A percentile compares a stretch with the other conserved stretches of the same genome.
phyloP scores from a whole-genome alignment of 2,113 vertebrate species.

The Nestor notabilis region DNA sequence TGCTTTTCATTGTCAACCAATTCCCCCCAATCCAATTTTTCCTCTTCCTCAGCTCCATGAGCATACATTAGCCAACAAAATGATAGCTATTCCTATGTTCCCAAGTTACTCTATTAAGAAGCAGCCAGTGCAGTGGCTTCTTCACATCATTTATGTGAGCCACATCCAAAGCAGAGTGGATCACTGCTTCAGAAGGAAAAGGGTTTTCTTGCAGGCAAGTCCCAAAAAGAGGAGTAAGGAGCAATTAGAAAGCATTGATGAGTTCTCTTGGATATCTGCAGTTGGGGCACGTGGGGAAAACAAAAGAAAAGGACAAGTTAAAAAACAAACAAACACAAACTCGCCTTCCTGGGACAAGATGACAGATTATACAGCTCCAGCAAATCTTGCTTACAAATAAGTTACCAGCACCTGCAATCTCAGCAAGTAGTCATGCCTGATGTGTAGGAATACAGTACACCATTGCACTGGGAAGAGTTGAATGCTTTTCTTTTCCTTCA shows the following conservation, averaged over 20 bases:
- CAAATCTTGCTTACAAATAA: fast-evolving
- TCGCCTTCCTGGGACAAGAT: background rate
- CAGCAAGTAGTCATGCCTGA: fast-evolving
- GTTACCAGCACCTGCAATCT: background rate
- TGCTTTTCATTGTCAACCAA: background rate
- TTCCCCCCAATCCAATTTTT: fast-evolving
- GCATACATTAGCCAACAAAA: background rate
- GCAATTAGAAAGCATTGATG: background rate
- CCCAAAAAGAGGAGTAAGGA: background rate
- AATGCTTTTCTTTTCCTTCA: background rate
- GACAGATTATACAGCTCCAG: background rate
- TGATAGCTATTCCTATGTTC: background rate
- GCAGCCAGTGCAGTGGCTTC: background rate
- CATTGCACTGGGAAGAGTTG: fast-evolving
- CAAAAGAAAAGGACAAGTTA: background rate
- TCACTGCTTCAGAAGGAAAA: background rate
- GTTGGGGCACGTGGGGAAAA: background rate
- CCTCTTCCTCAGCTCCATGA: background rate
- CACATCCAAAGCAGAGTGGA: fast-evolving
- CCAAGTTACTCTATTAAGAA: background rate
- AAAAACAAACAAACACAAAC: background rate
- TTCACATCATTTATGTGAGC: background rate
- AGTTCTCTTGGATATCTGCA: background rate
- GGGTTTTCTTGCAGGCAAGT: background rate
- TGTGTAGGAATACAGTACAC: fast-evolving